Evolutionary conservation across 2,888 invertebrate genomes (phyloP).

Genomic region (Brachylomia viminalis): DNA sequence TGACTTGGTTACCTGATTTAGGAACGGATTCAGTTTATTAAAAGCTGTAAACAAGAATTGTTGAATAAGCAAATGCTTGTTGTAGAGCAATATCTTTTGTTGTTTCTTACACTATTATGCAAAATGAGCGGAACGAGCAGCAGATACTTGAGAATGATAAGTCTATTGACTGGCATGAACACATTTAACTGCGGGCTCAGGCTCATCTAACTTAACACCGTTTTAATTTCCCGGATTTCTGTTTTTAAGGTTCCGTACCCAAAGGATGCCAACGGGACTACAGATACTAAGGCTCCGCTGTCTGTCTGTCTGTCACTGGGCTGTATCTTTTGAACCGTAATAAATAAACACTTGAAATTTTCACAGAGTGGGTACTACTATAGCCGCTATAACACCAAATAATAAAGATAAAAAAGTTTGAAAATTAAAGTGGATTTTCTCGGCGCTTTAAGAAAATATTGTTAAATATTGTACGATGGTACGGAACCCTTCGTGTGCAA

Average conservation of each 20-base stretch:
- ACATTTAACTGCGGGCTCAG: too few relatives aligned
- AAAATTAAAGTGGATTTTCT: not conserved
- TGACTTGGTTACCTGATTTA: conserved; percentile 51
- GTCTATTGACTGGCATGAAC: not conserved
- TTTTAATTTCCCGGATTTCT: too few relatives aligned
- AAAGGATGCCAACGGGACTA: not conserved
- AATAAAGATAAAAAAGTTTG: not conserved
- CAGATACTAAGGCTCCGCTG: not conserved
- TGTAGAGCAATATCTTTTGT: conserved; percentile 1
- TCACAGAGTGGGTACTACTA: not conserved
- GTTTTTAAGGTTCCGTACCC: not conserved
- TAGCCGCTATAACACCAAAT: not conserved
- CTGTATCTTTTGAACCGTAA: not conserved
- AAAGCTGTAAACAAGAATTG: conserved; percentile 33
- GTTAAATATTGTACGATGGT: not conserved
- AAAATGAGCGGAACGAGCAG: not conserved
- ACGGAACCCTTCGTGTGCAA: not conserved
- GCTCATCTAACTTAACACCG: not conserved
- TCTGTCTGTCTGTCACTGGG: not conserved
- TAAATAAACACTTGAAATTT: not conserved
- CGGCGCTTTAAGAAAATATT: not conserved
- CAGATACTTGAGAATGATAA: not conserved
- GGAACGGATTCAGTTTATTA: conserved; percentile 40
- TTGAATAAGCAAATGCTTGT: conserved; percentile 24
- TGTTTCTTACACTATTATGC: not conserved